These are phyloP conservation scores for Paedocypris micromegethes DNA, from an alignment of 2,797 vertebrate genomes.

Conservation along the genomic window DNA sequence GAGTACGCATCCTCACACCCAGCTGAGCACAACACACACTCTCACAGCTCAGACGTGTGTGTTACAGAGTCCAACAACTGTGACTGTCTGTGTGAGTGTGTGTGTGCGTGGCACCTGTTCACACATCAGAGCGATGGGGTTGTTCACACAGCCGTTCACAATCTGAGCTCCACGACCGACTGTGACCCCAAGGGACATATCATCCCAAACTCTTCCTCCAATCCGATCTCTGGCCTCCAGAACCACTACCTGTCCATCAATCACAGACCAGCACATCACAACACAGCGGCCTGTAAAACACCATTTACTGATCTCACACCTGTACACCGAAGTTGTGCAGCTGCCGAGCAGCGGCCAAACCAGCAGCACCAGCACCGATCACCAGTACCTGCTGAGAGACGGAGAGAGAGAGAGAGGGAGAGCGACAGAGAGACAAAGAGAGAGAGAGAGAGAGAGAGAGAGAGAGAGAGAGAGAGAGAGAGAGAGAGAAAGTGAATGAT, in stretches of 20 bases:
- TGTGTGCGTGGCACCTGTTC: slow-evolving; percentile 77
- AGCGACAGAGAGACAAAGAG: no score
- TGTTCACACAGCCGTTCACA: slow-evolving; percentile 94
- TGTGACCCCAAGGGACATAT: slow-evolving; percentile 78
- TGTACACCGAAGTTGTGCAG: slow-evolving; percentile 92
- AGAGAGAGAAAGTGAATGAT: no score
- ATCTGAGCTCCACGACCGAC: slow-evolving; percentile 92
- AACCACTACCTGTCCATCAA: slow-evolving; percentile 74
- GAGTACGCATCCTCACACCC: slow-evolving; percentile 89
- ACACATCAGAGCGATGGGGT: slow-evolving; percentile 94
- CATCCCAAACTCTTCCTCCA: slow-evolving; percentile 93
- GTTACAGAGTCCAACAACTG: not conserved
- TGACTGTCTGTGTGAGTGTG: no score
- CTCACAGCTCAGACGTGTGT: not conserved
- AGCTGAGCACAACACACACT: slow-evolving; percentile 69
- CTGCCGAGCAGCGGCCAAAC: slow-evolving; percentile 91
- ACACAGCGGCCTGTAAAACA: not conserved
- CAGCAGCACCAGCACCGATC: slow-evolving; percentile 87
- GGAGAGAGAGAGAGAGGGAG: not conserved
- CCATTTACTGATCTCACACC: slow-evolving; percentile 61
- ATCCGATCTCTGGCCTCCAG: slow-evolving; percentile 91
- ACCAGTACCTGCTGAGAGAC: slow-evolving; percentile 80
- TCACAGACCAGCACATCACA: not conserved
- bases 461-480: no score
- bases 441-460: no score